Percentiles rank a stretch among this genome's conserved stretches.
These are phyloP conservation scores for Epinotia ramella DNA, from an alignment of 2,888 invertebrate species.

Conservation along the genomic window DNA sequence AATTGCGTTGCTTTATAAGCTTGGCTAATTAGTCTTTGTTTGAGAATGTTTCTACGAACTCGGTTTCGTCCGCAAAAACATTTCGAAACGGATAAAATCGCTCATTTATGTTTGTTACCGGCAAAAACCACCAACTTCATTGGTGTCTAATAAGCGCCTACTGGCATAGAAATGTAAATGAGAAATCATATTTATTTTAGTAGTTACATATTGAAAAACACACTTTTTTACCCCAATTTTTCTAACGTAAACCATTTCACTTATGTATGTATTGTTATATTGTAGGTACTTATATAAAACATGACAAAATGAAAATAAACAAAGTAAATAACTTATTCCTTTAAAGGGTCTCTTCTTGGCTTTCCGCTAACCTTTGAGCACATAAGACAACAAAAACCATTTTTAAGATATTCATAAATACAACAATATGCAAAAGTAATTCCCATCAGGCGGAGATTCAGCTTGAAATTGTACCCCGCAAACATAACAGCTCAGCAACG, in stretches of 20 bases:
- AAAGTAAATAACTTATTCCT: too few species aligned
- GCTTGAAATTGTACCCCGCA: neutral
- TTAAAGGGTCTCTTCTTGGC: too few species aligned
- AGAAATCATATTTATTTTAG: neutral
- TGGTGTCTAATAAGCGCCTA: neutral
- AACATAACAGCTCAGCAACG: neutral
- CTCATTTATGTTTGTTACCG: neutral
- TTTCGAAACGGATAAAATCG: neutral
- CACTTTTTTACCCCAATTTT: neutral
- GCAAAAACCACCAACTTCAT: neutral
- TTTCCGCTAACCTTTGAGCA: too few species aligned
- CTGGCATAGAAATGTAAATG: too few species aligned
- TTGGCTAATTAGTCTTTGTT: slow-evolving; percentile 26
- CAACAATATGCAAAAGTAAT: neutral
- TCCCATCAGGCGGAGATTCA: neutral
- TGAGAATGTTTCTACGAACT: neutral
- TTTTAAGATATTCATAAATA: neutral
- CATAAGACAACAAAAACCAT: too few species aligned
- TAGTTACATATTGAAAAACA: neutral
- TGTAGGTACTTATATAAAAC: too few species aligned
- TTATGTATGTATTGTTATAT: too few species aligned
- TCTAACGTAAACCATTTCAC: too few species aligned
- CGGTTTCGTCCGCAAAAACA: neutral
- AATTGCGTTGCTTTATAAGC: slow-evolving; percentile 9
- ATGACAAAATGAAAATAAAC: too few species aligned